Conservation (phyloP, 1,140 invertebrate genomes). For the Telenomus remus region DNA sequence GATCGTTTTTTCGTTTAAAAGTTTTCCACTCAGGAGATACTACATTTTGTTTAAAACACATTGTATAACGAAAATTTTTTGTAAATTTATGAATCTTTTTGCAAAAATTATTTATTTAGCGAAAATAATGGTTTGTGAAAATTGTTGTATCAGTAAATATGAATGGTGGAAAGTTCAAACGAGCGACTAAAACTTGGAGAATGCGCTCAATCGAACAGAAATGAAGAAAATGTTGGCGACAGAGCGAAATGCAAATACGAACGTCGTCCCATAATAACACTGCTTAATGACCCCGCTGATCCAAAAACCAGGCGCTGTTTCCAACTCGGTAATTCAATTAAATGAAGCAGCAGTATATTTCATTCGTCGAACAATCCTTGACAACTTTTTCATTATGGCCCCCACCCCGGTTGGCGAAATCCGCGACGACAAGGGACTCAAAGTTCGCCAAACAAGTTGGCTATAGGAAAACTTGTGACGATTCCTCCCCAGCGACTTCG, state of each 20-base stretch:
- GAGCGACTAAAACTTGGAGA: too few species aligned
- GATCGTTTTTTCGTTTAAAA: too few species aligned
- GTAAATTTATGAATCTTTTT: too few species aligned
- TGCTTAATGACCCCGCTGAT: constrained; percentile 5
- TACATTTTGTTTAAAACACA: too few species aligned
- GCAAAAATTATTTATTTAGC: too few species aligned
- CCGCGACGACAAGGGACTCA: constrained; percentile 9
- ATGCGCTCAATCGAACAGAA: neutral
- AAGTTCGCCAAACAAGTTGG: constrained; percentile 29
- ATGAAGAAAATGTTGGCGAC: neutral
- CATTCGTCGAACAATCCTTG: constrained; percentile 9
- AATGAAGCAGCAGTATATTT: constrained; percentile 17
- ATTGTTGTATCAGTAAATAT: neutral
- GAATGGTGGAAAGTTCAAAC: neutral
- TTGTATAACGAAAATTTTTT: too few species aligned
- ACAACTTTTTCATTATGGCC: constrained; percentile 31
- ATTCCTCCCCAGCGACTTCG: constrained; percentile 9
- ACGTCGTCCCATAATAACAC: neutral
- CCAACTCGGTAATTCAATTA: constrained; percentile 18
- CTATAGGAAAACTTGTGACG: constrained; percentile 12
- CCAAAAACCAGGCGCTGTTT: constrained; percentile 3
- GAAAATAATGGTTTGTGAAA: too few species aligned
- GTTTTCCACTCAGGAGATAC: too few species aligned
- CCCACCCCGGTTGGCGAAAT: neutral
- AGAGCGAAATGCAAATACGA: constrained; percentile 5